Evolutionary conservation across 1,140 invertebrate species (phyloP), one percentile per base, ranked within the genome.

Genomic region (Potamilus streckersoni): DNA sequence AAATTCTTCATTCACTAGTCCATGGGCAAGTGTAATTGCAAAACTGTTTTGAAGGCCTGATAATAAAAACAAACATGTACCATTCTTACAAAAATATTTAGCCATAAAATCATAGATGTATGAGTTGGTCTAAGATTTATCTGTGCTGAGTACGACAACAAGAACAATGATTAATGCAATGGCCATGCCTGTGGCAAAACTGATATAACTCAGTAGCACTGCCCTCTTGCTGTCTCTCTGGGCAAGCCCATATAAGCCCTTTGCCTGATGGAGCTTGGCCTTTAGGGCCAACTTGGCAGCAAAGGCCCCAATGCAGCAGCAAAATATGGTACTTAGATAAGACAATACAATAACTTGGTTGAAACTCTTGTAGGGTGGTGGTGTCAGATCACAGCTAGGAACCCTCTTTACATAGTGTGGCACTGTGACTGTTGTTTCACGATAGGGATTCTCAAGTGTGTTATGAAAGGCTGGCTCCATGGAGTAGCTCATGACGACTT

Each of bases 201-300:
- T 84, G 11, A 79, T 76, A 68, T 88, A 88, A 61, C 86, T 85
- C 15, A 82, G 72, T 20, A 80, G 79, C 11, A 83, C 82, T 3
- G 86, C 84, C 55, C 78, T 63, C 56, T 76, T 81, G 31, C 82
- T 73, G 76, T 85, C 81, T 69, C 82, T 82, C 78, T 88, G 85
- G n/a, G 85, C 85, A 67, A 88, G 79, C 17, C 85, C 86, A 80
- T 87, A 84, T 62, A 88, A 67, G 8, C 86, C 86, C 73, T 88
- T 88, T 20, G 80, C 81, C 57, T 86, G 82, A 20, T 86, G 84
- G n/a, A 79, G 76, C 69, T 81, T 82, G 4, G 84, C 85, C 49
- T 83, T 79, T 69, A 78, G 77, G 2, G 83, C 84, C 72, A 85
- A 84, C 20, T 82, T 79, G 23, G 84, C 80, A 15, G 86, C 86